Base-by-base conservation (phyloP, 2,113 vertebrate genomes). In the Zosterops pallidus region DNA sequence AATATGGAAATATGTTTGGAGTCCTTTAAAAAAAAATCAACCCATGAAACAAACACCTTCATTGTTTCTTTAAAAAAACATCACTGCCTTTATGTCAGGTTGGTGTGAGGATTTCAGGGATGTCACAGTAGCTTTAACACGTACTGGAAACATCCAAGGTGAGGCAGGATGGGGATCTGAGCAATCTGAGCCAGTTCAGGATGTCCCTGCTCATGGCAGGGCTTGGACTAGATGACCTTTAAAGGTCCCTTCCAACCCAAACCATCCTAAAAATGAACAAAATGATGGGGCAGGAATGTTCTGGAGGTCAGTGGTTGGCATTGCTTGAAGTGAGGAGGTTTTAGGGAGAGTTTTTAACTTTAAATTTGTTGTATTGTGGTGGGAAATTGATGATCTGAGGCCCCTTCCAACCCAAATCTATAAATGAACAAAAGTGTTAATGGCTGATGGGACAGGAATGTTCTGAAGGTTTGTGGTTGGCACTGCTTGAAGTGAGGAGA, bases 301-400 rank as follows among this genome's bases (percentile, higher is more conserved):
- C 77, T 95, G 67, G 19, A 83, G 24, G 19, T 57, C 70, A 74
- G 56, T 44, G 65, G n/a, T 5, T 71, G 29, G 14, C 59, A 49
- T 76, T 46, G 63, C 3, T 72, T 50, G n/a, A 84, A 77, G 17
- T 12, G 39, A 70, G 21, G 69, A 76, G 47, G 23, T 29, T 72
- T 81, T 53, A 78, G 42, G 35, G 11, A 41, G 19, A 44, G n/a
- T 19, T 90, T 75, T 83, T 65, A 41, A 25, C 25, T 71, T 55
- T 52, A 14, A 20, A 59, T 75, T 39, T 67, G 22, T 33, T 52
- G 10, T 6, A 5, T 1, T 13, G 14, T 2, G 4, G 37, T 0
- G 25, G 26, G 19, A 74, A 74, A 39, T 11, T 1, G 33, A 74
- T 6, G 12, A n/a, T n/a, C 8, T 67, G 33, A 24, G 44, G 12